These are phyloP conservation scores for Grammomys dolichurus DNA, from an alignment of 2,113 vertebrate genomes.

Conservation along the genomic window DNA sequence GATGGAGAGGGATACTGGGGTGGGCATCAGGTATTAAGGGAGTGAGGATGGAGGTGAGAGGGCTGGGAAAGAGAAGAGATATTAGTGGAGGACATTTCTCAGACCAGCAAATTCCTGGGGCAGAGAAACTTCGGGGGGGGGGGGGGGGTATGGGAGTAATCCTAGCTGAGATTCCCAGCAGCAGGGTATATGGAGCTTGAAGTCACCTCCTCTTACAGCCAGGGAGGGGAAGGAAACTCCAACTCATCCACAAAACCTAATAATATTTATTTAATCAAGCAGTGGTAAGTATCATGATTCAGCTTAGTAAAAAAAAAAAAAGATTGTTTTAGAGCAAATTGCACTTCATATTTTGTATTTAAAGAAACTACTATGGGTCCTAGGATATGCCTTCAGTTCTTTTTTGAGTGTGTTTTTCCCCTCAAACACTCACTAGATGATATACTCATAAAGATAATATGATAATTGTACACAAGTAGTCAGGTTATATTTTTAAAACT, in stretches of 20 bases:
- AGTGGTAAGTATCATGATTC: neutral
- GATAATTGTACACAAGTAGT: neutral
- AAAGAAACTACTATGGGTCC: neutral
- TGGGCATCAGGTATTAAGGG: no score
- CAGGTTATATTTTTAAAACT: neutral
- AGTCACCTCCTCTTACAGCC: no score
- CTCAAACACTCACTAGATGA: neutral
- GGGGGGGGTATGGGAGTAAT: no score
- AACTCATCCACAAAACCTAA: neutral
- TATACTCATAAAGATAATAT: neutral
- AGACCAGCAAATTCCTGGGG: no score
- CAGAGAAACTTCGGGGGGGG: no score
- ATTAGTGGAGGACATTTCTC: no score
- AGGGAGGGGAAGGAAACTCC: no score
- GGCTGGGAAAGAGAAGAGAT: no score
- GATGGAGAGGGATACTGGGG: no score
- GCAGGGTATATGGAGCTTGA: no score
- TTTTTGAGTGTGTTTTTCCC: neutral
- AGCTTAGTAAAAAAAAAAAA: neutral
- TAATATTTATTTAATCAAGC: neutral
- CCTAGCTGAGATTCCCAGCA: no score
- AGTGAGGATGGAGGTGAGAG: no score
- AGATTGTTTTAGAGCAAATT: neutral
- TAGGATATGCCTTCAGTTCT: neutral
- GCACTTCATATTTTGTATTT: neutral